Percentiles rank a stretch among this genome's conserved stretches.
Conservation (phyloP, 2,888 invertebrate genomes). For the Empis stercorea region DNA sequence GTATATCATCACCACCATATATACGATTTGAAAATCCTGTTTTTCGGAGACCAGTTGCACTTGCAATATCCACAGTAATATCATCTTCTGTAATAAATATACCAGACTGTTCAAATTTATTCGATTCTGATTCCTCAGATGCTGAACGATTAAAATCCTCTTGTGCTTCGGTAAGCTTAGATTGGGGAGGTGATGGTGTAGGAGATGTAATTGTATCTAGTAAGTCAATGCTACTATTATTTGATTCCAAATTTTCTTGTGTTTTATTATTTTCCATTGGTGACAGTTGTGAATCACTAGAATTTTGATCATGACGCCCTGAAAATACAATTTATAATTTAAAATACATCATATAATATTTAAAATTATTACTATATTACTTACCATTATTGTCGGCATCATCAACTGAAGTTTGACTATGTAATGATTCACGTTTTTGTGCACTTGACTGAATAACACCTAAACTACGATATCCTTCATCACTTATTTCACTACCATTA, state of each 20-base stretch:
- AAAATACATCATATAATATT: background rate
- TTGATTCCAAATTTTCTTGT: constrained; percentile 20
- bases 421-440: constrained; percentile 50
- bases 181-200: constrained; percentile 1
- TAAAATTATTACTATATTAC: no score
- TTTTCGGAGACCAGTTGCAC: constrained; percentile 56
- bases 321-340: constrained; percentile 6
- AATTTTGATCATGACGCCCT: constrained; percentile 51
- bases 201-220: constrained; percentile 8
- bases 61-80: constrained; percentile 48
- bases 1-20: constrained; percentile 41
- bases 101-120: constrained; percentile 32
- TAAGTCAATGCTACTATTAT: background rate
- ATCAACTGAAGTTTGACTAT: constrained; percentile 59
- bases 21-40: constrained; percentile 53
- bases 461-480: constrained; percentile 71
- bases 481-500: constrained; percentile 72
- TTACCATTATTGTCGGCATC: constrained; percentile 59
- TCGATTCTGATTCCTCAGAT: constrained; percentile 8
- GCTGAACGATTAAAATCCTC: background rate
- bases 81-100: constrained; percentile 33
- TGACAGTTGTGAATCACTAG: constrained; percentile 34
- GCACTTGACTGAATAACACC: constrained; percentile 49
- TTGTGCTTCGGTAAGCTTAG: background rate
- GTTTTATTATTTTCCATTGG: constrained; percentile 34